Evolutionary conservation across 2,888 invertebrate genomes (phyloP), one percentile per base, ranked within the genome.

Genomic region (Dioctria rufipes): DNA sequence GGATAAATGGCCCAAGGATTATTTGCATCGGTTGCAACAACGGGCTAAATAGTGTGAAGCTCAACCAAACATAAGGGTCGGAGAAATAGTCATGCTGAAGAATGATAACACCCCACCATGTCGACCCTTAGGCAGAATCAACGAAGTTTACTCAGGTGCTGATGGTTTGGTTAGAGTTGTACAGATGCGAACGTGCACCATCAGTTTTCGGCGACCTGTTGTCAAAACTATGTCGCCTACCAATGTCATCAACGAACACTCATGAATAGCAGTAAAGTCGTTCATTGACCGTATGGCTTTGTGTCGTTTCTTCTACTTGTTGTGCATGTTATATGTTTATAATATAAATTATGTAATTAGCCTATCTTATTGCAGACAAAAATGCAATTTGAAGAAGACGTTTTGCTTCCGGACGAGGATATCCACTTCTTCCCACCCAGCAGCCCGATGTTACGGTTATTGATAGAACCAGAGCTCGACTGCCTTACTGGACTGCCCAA

Each of bases 1-100:
- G 86, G 83, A 81, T 40, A 80, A 80, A 5, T 85, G 84, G 84
- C 69, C 77, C 58, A 79, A 67, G 79, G 85, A 85, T 51, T 86
- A 86, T 78, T 80, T 85, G 0, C 51, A 81, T 25, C 58, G 71
- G 0, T 83, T 86, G 3, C 85, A 86, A 71, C 65, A 83, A 46
- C 46, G 85, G 13, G 60, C 80, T 6, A 63, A 63, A 8, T 63
- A 5, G 63, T 25, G 9, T 13, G 6, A 3, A 6, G 11, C 60
- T 9, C 11, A 8, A 9, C 8, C 3, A 25, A 25, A 25, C 9
- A 25, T 13, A 25, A 25, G 4, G 4, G 51, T 51, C 51, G 51
- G 51, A 51, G 51, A 2, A 6, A 51, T 11, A 6, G 11, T 2
- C 2, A 25, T 51, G 51, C 6, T 51, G 8, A 51, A 51, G 51